Evolutionary conservation across 1,140 invertebrate genomes (phyloP).

Genomic region (Tribolium madens): DNA sequence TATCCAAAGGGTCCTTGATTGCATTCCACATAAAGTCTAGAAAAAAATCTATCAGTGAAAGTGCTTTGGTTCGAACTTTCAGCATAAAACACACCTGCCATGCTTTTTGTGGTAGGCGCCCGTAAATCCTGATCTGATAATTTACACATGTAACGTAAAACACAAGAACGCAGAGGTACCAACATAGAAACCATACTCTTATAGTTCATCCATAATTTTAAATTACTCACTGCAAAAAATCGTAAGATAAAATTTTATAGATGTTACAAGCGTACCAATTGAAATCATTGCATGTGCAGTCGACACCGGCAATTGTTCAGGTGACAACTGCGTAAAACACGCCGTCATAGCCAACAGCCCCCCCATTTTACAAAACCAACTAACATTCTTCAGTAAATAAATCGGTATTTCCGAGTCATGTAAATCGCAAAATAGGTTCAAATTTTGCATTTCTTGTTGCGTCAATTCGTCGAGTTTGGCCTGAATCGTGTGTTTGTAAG

Average conservation of each 20-base stretch:
- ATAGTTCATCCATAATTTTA: constrained; percentile 95
- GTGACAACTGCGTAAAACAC: constrained; percentile 82
- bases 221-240: constrained; percentile 78
- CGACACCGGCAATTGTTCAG: constrained; percentile 82
- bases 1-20: constrained; percentile 90
- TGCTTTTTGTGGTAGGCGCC: constrained; percentile 86
- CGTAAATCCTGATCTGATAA: constrained; percentile 91
- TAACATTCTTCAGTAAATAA: constrained; percentile 89
- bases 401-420: constrained; percentile 93
- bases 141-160: constrained; percentile 93
- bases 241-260: not conserved
- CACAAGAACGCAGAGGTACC: constrained; percentile 85
- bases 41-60: constrained; percentile 47
- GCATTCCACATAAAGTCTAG: constrained; percentile 94
- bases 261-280: constrained; percentile 66
- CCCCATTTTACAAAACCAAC: constrained; percentile 90
- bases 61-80: not conserved
- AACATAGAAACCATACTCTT: constrained; percentile 89
- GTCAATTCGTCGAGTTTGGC: constrained; percentile 82
- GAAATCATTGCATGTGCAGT: constrained; percentile 92
- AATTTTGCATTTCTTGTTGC: constrained; percentile 80
- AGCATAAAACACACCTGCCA: constrained; percentile 77
- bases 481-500: constrained; percentile 87
- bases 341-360: constrained; percentile 87
- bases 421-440: constrained; percentile 89